A percentile compares a stretch with the other conserved stretches of the same genome.
Evolutionary conservation across 2,797 vertebrate genomes (phyloP).

Genomic region (Sebastes iracundus): DNA sequence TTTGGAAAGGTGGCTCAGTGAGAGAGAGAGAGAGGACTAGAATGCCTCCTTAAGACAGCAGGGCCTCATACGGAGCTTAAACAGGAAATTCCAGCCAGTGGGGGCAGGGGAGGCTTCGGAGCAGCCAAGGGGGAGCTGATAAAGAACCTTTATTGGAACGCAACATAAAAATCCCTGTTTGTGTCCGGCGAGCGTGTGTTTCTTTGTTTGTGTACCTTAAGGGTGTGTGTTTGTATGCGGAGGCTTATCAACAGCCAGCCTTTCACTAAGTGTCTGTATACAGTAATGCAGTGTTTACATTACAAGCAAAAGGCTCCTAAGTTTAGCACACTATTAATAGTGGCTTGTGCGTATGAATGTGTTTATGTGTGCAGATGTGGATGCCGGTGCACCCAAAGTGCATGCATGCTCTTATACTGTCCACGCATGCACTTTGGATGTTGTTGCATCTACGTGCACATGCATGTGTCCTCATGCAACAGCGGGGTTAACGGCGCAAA

Average conservation of each 20-base stretch:
- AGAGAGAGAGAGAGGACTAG: constrained; percentile 41
- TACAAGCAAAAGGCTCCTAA: constrained; percentile 38
- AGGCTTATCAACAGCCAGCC: constrained; percentile 56
- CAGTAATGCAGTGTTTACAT: constrained; percentile 54
- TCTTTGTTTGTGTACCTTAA: constrained; percentile 60
- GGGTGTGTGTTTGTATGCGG: constrained; percentile 51
- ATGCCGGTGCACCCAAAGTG: constrained; percentile 12
- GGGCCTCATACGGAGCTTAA: constrained; percentile 84
- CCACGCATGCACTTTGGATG: constrained; percentile 5
- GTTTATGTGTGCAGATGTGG: constrained; percentile 37
- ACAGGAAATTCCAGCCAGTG: constrained; percentile 88
- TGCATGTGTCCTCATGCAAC: constrained; percentile 14
- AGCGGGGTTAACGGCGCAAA: constrained; percentile 8
- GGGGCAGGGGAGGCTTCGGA: constrained; percentile 72
- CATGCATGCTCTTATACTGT: constrained; percentile 15
- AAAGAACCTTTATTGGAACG: constrained; percentile 81
- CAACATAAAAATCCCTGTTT: constrained; percentile 68
- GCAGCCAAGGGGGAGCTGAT: constrained; percentile 73
- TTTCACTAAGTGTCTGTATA: constrained; percentile 48
- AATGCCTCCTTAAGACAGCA: constrained; percentile 79
- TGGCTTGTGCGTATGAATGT: constrained; percentile 7
- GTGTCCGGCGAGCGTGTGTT: constrained; percentile 38
- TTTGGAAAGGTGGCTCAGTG: constrained; percentile 55
- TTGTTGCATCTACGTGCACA: constrained; percentile 6
- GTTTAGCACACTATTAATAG: constrained; percentile 58